These are phyloP conservation scores for Lithophane socia DNA, from an alignment of 2,888 invertebrate species.

Conservation along the genomic window DNA sequence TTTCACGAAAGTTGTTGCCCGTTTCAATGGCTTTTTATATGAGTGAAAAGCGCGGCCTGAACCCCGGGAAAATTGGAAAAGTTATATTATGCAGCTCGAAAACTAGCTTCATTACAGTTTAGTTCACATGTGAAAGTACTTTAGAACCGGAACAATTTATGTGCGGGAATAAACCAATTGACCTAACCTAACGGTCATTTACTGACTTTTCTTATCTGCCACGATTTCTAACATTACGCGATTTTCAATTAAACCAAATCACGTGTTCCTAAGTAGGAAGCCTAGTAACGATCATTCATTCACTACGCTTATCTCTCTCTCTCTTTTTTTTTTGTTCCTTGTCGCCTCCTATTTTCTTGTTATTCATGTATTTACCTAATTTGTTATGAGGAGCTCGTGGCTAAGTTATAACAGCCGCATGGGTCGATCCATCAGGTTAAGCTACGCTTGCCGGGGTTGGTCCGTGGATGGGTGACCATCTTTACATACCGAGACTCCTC, in stretches of 20 bases:
- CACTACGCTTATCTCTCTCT: background rate
- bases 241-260: background rate
- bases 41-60: background rate
- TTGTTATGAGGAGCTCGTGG: too few relatives aligned
- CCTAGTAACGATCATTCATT: background rate
- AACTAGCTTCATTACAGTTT: constrained; percentile 25
- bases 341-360: background rate
- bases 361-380: background rate
- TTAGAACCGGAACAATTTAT: background rate
- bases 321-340: background rate
- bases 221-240: background rate
- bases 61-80: background rate
- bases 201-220: background rate
- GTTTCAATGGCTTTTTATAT: background rate
- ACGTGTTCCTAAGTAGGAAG: background rate
- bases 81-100: background rate
- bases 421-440: too few relatives aligned
- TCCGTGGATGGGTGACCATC: too few relatives aligned
- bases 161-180: background rate
- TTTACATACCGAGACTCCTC: too few relatives aligned
- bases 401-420: too few relatives aligned
- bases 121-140: background rate
- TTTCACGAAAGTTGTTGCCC: background rate
- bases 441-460: too few relatives aligned
- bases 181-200: background rate